phyloP scores from a whole-genome alignment of 2,113 vertebrate genomes.

The Aspiorhynchus laticeps region DNA sequence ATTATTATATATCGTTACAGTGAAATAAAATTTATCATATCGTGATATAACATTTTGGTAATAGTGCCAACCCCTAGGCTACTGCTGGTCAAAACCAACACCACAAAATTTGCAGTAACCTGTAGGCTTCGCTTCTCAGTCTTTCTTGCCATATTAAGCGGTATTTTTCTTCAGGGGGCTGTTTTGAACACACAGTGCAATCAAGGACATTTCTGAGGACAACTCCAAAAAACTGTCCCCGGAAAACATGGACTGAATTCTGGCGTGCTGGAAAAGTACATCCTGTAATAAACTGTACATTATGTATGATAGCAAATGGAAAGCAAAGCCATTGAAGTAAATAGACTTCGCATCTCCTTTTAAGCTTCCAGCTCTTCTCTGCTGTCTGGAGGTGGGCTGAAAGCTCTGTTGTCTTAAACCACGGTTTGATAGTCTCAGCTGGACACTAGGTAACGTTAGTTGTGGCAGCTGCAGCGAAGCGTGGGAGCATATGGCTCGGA shows the following conservation, averaged over 20 bases:
- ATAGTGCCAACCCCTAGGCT: no score
- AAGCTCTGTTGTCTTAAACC: conserved; percentile 44
- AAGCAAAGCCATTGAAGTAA: not conserved
- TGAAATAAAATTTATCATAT: no score
- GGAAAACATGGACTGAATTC: not conserved
- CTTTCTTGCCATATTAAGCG: no score
- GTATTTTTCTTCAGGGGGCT: not conserved
- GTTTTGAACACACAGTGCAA: not conserved
- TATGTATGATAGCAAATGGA: not conserved
- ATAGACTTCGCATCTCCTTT: conserved; percentile 11
- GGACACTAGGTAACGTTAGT: conserved; percentile 51
- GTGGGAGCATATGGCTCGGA: conserved; percentile 54
- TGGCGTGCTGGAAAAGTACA: not conserved
- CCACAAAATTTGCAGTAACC: no score
- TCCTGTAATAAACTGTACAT: conserved; percentile 12
- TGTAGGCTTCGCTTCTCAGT: no score
- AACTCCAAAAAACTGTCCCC: not conserved
- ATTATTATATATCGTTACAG: no score
- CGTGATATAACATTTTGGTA: no score
- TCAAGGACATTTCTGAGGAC: not conserved
- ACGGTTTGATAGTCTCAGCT: conserved; percentile 51
- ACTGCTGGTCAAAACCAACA: no score
- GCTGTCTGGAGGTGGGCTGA: conserved; percentile 43
- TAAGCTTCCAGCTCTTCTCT: conserved; percentile 38
- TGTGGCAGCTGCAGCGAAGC: conserved; percentile 54